A percentile compares a stretch with the other conserved stretches of the same genome.
phyloP scores from a whole-genome alignment of 2,888 invertebrate genomes.

The Drosophila mimica region DNA sequence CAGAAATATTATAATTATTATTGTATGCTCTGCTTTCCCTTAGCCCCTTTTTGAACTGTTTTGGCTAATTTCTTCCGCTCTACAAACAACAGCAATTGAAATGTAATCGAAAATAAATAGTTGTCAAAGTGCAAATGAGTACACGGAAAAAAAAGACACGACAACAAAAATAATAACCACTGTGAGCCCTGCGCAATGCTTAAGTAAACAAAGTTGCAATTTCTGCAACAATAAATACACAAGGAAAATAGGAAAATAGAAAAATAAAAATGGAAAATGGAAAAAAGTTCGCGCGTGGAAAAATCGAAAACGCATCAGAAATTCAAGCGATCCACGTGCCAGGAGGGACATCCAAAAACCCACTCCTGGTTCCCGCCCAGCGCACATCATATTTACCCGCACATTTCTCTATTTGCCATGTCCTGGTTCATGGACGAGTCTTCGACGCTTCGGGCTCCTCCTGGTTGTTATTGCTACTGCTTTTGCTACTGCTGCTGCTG shows the following conservation, averaged over 20 bases:
- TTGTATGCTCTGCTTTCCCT: constrained; percentile 13
- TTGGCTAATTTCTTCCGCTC: constrained; percentile 50
- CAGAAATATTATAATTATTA: constrained; percentile 56
- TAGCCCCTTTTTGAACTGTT: constrained; percentile 24
- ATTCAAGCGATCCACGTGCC: constrained; percentile 67
- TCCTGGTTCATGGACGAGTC: constrained; percentile 53
- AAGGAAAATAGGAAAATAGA: constrained; percentile 49
- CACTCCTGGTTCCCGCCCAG: neutral
- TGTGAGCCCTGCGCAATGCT: constrained; percentile 30
- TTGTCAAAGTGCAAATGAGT: constrained; percentile 45
- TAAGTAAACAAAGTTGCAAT: constrained; percentile 75
- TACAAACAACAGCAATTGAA: constrained; percentile 52
- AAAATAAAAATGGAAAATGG: constrained; percentile 45
- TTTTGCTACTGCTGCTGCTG: neutral
- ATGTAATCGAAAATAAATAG: constrained; percentile 76
- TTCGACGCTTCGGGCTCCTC: constrained; percentile 4
- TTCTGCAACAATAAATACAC: constrained; percentile 63
- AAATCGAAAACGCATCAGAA: constrained; percentile 77
- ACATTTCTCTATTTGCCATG: constrained; percentile 63
- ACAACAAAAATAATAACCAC: constrained; percentile 11
- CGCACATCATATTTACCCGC: constrained; percentile 54
- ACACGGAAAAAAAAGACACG: constrained; percentile 26
- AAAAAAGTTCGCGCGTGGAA: constrained; percentile 47
- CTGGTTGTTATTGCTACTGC: constrained; percentile 5
- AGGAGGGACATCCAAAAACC: neutral